Evolutionary conservation across 2,797 vertebrate species (phyloP), one percentile per base, ranked within the genome.

Genomic region (Tapera naevia): DNA sequence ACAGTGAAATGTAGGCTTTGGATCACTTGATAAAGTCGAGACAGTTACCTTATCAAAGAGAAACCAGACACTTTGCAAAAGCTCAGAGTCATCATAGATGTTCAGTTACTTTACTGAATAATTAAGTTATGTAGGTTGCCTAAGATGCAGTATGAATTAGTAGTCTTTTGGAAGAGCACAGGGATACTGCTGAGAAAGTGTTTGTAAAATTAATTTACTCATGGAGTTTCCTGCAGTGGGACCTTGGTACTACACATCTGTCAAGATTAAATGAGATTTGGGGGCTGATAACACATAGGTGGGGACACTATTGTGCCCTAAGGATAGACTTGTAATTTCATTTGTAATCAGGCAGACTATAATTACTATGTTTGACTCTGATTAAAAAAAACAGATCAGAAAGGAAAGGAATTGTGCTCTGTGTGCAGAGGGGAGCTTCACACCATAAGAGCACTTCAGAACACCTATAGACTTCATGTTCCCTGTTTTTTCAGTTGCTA

Each of bases 351-450:
- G 56, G 54, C 33, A 51, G 81, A 73, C 74, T 89, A 81, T 95
- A 95, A 95, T 95, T 95, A 86, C 88, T 71, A 30, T 64, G 51
- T 92, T 94, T 95, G 79, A 41, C 53, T 92, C 94, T 82, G 71
- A 87, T 91, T 91, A 54, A 89, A 91, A n/a, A 94, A 95, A 95
- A 74, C 86, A 80, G 94, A 94, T 93, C 83, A 94, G 83, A 82
- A 91, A 74, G 86, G 54, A 69, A 94, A 58, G 67, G 35, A 94
- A 67, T 91, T 76, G 54, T 78, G 22, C 64, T 90, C 37, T 62
- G 64, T 85, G 21, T 17, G 53, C 39, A 25, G 69, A 43, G 22
- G 11, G 30, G 15, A 84, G 9, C 60, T 85, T 89, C 22, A 70
- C 17, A 13, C 5, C 0, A 1, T 33, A 56, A 39, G 33, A 82